Base-by-base conservation (phyloP, 1,140 invertebrate genomes). In the Drosophila kurseongensis region DNA sequence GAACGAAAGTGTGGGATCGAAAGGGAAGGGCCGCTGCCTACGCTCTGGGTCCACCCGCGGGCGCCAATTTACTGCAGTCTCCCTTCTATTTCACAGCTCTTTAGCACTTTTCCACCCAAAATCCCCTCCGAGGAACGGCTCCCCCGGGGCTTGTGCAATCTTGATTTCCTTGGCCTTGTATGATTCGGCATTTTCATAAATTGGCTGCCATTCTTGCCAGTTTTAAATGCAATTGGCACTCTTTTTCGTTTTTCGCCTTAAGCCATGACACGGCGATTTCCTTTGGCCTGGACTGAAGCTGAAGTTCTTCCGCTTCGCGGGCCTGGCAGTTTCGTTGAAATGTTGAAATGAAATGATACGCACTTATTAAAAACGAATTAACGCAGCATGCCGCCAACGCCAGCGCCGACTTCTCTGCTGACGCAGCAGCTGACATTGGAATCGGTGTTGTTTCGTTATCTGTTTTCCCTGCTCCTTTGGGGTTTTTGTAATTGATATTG, bases 301-400 rank as follows among this genome's bases (percentile, higher is more conserved):
- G 71, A 52, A 40, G 47, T 48, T 56, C 66, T 71, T 68, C 63
- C 66, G 29, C 66, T 16, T 13, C 4, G 29, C n/a, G 14, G 62
- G 16, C 35, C 67, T 41, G 65, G 67, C 67, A 69, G 36, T 74
- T 88, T 69, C 68, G 84, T 88, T 88, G 84, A 88, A 88, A 77
- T 80, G 84, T 89, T 89, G 84, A 89, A 89, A 89, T 89, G 80
- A 89, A 89, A 89, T 89, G 84, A 89, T 89, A 89, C 84, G 77
- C 84, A 89, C 84, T 89, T 89, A 89, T 89, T 89, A 89, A 89
- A 89, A 89, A 89, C 85, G 85, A 89, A 89, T 89, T 89, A 89
- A 84, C 83, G 65, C 83, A 83, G 84, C 84, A 78, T 83, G 83
- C 84, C 85, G 76, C 81, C 77, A 69, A 73, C 76, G 65, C 44